Conservation (phyloP, 2,797 vertebrate species). For the Protonibea diacanthus region DNA sequence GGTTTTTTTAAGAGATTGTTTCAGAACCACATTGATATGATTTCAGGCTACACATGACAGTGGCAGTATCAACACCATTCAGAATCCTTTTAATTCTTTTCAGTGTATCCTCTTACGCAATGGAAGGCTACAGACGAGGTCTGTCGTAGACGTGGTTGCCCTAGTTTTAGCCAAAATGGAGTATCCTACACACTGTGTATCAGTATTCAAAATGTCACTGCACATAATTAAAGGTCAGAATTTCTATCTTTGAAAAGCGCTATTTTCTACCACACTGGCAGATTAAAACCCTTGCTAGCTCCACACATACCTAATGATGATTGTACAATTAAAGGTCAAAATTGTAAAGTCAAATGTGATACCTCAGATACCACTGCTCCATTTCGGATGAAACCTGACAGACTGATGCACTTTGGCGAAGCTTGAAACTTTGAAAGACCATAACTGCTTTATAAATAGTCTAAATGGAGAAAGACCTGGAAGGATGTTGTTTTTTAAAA, state of each 20-base stretch:
- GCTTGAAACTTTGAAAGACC: slow-evolving; percentile 3
- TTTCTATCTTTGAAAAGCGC: slow-evolving; percentile 8
- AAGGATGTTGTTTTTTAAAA: not conserved
- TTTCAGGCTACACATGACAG: not conserved
- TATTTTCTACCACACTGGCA: slow-evolving; percentile 14
- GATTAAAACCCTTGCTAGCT: slow-evolving; percentile 2
- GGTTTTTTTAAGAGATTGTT: not conserved
- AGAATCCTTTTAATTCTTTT: not conserved
- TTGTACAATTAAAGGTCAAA: slow-evolving; percentile 51
- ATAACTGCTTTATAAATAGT: not conserved
- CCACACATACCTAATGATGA: slow-evolving; percentile 10
- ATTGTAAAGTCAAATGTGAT: slow-evolving; percentile 58
- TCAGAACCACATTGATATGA: not conserved
- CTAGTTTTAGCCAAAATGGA: not conserved
- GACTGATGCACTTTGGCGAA: not conserved
- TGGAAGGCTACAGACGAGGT: not conserved
- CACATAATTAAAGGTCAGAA: slow-evolving; percentile 46
- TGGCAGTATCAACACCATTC: not conserved
- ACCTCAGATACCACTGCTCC: not conserved
- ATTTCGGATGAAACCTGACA: not conserved
- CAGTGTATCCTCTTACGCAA: not conserved
- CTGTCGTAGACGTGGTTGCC: not conserved
- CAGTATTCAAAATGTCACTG: slow-evolving; percentile 44
- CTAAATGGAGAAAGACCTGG: not conserved
- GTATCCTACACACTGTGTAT: too few species aligned